Evolutionary conservation across 2,113 vertebrate genomes (phyloP).

Genomic region (Sapajus apella): DNA sequence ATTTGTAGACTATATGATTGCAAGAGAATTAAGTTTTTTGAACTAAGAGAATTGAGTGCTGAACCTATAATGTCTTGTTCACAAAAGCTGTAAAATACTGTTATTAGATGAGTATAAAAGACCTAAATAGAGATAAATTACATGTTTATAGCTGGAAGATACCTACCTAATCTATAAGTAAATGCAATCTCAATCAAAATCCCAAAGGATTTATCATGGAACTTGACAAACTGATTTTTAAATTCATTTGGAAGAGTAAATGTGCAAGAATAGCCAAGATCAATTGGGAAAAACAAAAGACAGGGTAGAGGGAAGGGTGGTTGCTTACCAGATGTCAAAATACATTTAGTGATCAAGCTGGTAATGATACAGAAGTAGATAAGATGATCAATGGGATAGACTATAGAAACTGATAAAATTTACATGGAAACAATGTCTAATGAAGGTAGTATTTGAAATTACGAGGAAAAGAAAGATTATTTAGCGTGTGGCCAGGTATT

Average conservation of each 20-base stretch:
- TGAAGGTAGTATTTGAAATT: not conserved
- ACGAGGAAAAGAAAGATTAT: not conserved
- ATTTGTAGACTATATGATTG: not conserved
- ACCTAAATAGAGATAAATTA: not conserved
- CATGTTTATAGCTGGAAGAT: not conserved
- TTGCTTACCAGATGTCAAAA: not conserved
- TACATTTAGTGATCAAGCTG: not conserved
- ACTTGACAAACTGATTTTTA: not conserved
- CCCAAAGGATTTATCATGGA: not conserved
- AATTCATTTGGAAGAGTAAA: slow-evolving; percentile 38
- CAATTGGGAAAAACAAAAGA: slow-evolving; percentile 6
- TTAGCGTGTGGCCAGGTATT: not conserved
- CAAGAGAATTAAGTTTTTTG: not conserved
- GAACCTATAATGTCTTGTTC: not conserved
- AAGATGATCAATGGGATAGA: not conserved
- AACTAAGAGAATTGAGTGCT: slow-evolving; percentile 13
- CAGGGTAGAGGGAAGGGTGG: not conserved
- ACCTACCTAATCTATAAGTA: not conserved
- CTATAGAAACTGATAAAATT: not conserved
- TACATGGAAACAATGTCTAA: not conserved
- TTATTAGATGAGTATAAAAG: not conserved
- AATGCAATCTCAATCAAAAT: not conserved
- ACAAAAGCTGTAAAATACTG: not conserved
- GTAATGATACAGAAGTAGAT: not conserved
- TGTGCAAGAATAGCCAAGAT: not conserved